These are phyloP conservation scores for Dromaius novaehollandiae DNA, from an alignment of 2,113 vertebrate genomes.

Conservation along the genomic window DNA sequence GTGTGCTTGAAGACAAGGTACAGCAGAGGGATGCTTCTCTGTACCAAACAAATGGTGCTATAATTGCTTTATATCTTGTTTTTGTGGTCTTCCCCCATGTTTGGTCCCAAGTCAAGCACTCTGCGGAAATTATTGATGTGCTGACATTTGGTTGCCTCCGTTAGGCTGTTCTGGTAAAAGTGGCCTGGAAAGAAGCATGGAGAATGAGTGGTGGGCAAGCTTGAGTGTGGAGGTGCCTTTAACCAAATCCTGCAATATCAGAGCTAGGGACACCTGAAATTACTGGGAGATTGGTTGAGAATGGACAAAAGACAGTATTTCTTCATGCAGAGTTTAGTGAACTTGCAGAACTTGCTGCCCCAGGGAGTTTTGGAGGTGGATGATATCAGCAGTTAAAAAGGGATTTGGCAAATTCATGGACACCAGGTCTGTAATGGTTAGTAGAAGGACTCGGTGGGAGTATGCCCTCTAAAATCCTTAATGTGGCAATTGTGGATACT, in stretches of 20 bases:
- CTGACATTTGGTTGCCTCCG: neutral
- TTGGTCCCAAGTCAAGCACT: neutral
- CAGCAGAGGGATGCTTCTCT: neutral
- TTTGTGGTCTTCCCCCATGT: neutral
- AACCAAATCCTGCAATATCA: neutral
- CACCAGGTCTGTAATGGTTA: neutral
- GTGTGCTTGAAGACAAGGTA: neutral
- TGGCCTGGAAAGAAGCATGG: neutral
- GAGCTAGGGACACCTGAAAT: neutral
- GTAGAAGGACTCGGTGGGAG: neutral
- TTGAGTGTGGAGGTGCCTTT: neutral
- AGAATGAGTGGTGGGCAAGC: neutral
- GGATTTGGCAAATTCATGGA: neutral
- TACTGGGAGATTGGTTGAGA: neutral
- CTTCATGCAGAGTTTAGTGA: neutral
- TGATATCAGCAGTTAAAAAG: neutral
- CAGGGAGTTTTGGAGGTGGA: neutral
- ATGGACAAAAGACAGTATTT: neutral
- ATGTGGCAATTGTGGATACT: neutral
- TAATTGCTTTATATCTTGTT: neutral
- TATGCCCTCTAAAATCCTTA: neutral
- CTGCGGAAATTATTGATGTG: neutral
- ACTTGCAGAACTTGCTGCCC: neutral
- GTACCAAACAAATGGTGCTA: neutral
- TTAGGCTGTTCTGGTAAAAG: neutral